Base-by-base conservation (phyloP, 2,797 vertebrate genomes). In the Karalla daura region DNA sequence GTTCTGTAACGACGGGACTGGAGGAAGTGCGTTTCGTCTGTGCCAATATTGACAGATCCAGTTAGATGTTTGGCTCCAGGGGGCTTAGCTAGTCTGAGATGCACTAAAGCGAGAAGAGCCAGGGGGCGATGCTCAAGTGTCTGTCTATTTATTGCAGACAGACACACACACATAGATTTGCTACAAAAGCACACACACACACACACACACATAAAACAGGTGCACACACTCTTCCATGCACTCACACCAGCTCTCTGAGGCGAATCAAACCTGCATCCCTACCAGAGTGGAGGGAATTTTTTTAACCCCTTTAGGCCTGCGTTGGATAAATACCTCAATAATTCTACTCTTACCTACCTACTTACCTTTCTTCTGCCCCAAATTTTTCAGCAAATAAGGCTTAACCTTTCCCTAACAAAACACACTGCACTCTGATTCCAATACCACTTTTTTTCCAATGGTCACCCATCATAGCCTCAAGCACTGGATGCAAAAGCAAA, bases 21-120 rank as follows among this genome's bases (percentile, higher is more conserved):
- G 76, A 77, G 32, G 70, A 62, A 70, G 73, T 74, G 81, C 79
- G 75, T 78, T 80, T 78, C 35, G 40, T 80, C 65, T 80, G 76
- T 83, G 87, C 76, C 84, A 81, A 81, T 86, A 88, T 87, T 88
- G 75, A 87, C 89, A 81, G 85, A 88, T 88, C 76, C 84, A 78
- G 87, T 88, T 78, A 80, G 83, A 87, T 84, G 83, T 86, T 89
- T 85, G 83, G 70, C 84, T 88, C 79, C 49, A 27, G 74, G 70
- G 84, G 85, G 78, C 77, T 87, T 78, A 82, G 84, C 77, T 74
- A 80, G 82, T 84, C 84, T 78, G 78, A 88, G 68, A 88, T 62
- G 83, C 87, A 87, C 80, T 88, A 87, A 89, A 91, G 88, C 69
- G 73, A 83, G 81, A 78, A 86, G 77, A 86, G 83, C 81, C 83